These are phyloP conservation scores for Rhagonycha fulva DNA, from an alignment of 2,888 invertebrate species.

Conservation along the genomic window DNA sequence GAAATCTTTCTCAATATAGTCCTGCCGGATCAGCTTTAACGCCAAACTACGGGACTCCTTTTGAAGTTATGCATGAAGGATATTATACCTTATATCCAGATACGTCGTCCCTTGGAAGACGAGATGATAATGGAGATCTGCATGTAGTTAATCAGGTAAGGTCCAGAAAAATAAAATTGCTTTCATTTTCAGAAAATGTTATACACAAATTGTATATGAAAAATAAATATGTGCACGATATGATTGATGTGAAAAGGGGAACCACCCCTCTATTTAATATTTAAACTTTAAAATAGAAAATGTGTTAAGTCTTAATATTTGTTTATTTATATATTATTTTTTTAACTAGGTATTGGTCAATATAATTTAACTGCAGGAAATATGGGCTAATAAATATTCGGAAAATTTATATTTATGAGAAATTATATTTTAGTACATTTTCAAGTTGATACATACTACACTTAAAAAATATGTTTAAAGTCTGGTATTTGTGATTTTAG, in stretches of 20 bases:
- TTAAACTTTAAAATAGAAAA: neutral
- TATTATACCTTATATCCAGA: constrained; percentile 40
- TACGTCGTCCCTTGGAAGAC: constrained; percentile 7
- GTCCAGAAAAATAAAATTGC: neutral
- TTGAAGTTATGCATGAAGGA: constrained; percentile 37
- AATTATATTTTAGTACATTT: neutral
- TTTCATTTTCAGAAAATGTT: too few species aligned
- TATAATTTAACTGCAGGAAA: neutral
- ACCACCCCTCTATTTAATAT: neutral
- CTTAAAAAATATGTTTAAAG: neutral
- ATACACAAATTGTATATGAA: too few species aligned
- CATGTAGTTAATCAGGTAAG: constrained; percentile 64
- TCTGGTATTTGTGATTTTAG: neutral
- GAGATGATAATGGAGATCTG: constrained; percentile 38
- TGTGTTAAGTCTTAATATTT: neutral
- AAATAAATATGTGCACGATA: too few species aligned
- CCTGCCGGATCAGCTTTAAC: constrained; percentile 55
- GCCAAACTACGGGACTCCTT: constrained; percentile 50
- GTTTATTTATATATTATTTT: neutral
- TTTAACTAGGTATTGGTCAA: neutral
- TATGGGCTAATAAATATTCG: neutral
- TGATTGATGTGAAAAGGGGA: too few species aligned
- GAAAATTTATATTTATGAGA: neutral
- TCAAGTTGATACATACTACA: neutral
- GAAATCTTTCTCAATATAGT: constrained; percentile 53